Evolutionary conservation across 2,113 vertebrate genomes (phyloP), one percentile per base, ranked within the genome.

Genomic region (Poicephalus gulielmi): DNA sequence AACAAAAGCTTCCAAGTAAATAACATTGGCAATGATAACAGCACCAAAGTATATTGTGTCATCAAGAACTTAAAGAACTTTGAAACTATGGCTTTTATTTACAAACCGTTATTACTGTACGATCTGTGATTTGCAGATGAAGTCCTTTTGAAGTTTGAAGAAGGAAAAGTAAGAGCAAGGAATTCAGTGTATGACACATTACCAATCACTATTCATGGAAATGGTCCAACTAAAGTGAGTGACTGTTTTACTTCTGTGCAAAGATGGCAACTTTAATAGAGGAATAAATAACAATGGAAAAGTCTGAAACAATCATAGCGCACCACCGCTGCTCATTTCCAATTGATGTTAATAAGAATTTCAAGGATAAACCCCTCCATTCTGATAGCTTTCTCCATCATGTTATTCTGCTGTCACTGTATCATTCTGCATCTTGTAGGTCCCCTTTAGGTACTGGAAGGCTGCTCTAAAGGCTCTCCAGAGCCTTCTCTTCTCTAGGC

Each of bases 221-320:
- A 99, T 83, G 98, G 98, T 73, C 99, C 99, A 92, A 99, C 99
- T 86, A 99, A 99, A 98, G 99, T 99, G 95, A 98, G 98, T 98
- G 62, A 64, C 15, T 12, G 7, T 4, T n/a, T 84, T 27, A 13
- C 35, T 86, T 59, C 86, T 83, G 8, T 74, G 17, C 39, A 47
- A 57, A 83, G 49, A 13, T 2, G 4, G 19, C 18, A 68, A 9
- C 74, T 93, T 92, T 66, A 77, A 13, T 70, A n/a, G 22, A 49
- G 37, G 24, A 76, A 50, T 85, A 86, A 86, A 41, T 10, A 5
- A 8, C 7, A 14, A 18, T 50, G 37, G 31, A 84, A 37, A 35
- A 50, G 9, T 62, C 39, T 69, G 53, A 74, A 77, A 43, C 30
- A 52, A 53, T 53, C 50, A 23, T 33, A 70, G 23, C 14, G 17